Evolutionary conservation across 2,888 invertebrate species (phyloP).

Genomic region (Drosophila ustulata): DNA sequence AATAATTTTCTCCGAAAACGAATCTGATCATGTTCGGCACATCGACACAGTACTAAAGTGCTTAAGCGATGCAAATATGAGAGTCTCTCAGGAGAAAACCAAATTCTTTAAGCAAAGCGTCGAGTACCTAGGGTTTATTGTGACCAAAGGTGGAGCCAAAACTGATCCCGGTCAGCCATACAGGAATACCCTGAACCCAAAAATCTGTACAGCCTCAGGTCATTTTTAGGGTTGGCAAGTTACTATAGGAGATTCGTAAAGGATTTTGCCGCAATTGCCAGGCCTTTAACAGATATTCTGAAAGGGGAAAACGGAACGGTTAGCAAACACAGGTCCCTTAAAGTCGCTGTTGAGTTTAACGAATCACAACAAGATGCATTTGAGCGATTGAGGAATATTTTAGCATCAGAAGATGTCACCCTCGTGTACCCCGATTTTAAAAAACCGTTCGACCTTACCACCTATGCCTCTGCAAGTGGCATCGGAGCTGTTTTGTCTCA

Average conservation of each 20-base stretch:
- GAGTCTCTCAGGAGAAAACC: no score
- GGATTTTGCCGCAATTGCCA: conserved; percentile 3
- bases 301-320: conserved; percentile 8
- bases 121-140: no score
- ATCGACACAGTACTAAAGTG: no score
- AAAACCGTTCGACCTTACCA: not conserved
- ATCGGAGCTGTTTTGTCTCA: not conserved
- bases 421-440: conserved; percentile 6
- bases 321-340: conserved; percentile 2
- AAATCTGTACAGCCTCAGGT: not conserved
- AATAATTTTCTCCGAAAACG: no score
- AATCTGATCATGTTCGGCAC: no score
- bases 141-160: no score
- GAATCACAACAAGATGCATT: not conserved
- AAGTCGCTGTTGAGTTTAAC: not conserved
- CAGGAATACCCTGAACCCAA: not conserved
- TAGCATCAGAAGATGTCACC: not conserved
- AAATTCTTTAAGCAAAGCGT: no score
- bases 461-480: not conserved
- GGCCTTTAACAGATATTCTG: not conserved
- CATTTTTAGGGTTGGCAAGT: not conserved
- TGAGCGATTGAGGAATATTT: not conserved
- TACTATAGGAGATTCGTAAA: not conserved
- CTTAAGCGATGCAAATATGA: no score
- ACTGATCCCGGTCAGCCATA: no score